phyloP scores from a whole-genome alignment of 2,888 invertebrate genomes.

The Cynaeus angustus region DNA sequence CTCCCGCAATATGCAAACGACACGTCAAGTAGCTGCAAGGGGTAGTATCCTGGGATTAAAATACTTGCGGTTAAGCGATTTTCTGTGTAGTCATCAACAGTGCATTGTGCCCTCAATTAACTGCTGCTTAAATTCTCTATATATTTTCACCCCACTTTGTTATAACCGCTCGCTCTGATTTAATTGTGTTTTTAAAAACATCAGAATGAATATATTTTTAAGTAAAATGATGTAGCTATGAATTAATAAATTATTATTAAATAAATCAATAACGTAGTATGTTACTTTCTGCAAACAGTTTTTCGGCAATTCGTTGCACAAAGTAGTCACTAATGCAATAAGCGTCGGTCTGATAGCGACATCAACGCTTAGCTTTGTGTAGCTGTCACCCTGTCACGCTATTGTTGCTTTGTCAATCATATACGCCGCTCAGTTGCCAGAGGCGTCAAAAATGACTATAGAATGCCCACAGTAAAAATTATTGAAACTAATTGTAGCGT shows the following conservation, averaged over 20 bases:
- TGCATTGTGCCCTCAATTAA: conserved; percentile 67
- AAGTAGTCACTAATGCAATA: conserved; percentile 37
- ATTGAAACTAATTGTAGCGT: conserved; percentile 54
- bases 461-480: conserved; percentile 48
- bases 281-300: conserved; percentile 10
- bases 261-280: neutral
- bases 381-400: conserved; percentile 52
- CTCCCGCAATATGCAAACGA: conserved; percentile 51
- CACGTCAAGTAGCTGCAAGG: conserved; percentile 45
- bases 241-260: neutral
- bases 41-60: conserved; percentile 50
- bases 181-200: conserved; percentile 4
- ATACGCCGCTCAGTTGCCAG: conserved; percentile 38
- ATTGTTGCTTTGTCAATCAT: conserved; percentile 56
- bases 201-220: no score
- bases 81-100: conserved; percentile 67
- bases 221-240: no score
- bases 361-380: conserved; percentile 45
- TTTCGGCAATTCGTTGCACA: conserved; percentile 29
- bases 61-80: conserved; percentile 67
- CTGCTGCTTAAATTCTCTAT: conserved; percentile 62
- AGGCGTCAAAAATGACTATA: conserved; percentile 30
- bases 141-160: conserved; percentile 55
- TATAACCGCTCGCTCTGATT: conserved; percentile 5
- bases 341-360: conserved; percentile 43